Evolutionary conservation across 2,888 invertebrate genomes (phyloP), one percentile per base, ranked within the genome.

Genomic region (Xestia ashworthii): DNA sequence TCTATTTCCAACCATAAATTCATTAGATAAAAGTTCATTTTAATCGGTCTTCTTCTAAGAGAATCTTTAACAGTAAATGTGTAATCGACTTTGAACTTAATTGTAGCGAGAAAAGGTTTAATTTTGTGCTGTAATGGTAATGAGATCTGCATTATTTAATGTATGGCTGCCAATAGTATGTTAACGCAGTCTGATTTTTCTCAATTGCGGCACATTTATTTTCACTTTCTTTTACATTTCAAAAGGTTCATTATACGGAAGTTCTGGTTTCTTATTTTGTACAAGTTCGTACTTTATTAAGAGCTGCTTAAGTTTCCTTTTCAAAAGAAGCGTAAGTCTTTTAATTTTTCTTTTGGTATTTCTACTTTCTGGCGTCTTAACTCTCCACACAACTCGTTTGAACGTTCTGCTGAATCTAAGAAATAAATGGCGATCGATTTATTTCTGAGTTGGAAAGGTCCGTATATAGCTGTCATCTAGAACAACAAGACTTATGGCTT

Each of bases 111-210:
- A 0, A 46, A 75, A 78, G 64, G 62, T 73, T 66, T 22, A 44
- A 66, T 66, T 74, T 67, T 75, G 32, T 19, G 0, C 16, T 75
- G 58, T 58, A 22, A 3, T 38, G 5, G 16, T 82, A 71, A 55
- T 78, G 74, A 71, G 58, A 78, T 87, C 74, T 83, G 77, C 70
- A 74, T 87, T 77, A 83, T 87, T 82, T 79, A 79, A 86, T 84
- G 60, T 76, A 73, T 76, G 71, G 32, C 70, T 74, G 67, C 68
- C 67, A 70, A 78, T 80, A 60, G 46, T 83, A 82, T 64, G 78
- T 80, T 80, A 78, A 76, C 62, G 74, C 46, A 76, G 67, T 75
- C 72, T 64, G 75, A 64, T 80, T 86, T 78, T 84, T 76, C 78
- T 67, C 65, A 70, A 73, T 76, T 65, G 80, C 68, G 67, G 58